Percentiles rank a stretch among this genome's conserved stretches.
phyloP scores from a whole-genome alignment of 2,113 vertebrate species.

The Peromyscus leucopus region DNA sequence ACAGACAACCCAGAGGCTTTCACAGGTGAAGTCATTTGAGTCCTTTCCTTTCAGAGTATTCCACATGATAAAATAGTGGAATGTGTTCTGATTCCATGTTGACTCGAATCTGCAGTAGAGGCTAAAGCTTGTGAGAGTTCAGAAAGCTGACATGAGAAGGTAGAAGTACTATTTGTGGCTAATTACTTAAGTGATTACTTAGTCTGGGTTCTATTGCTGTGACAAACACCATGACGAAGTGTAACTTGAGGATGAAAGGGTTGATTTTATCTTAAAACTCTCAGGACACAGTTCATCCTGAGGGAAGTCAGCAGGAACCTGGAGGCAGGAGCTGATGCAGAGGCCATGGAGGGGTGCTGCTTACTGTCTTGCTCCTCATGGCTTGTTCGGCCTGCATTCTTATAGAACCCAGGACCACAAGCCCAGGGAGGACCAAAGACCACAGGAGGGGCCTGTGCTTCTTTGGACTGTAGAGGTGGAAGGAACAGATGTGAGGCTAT shows the following conservation, averaged over 20 bases:
- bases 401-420: not conserved
- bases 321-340: not conserved
- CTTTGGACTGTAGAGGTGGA: not conserved
- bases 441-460: no score
- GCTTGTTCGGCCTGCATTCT: no score
- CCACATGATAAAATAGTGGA: not conserved
- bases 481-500: not conserved
- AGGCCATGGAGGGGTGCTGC: not conserved
- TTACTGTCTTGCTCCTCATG: not conserved
- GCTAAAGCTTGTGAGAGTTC: conserved; percentile 1
- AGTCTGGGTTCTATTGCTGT: not conserved
- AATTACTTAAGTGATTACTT: not conserved
- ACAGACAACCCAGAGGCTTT: conserved; percentile 43
- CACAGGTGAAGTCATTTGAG: not conserved
- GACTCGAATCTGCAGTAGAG: conserved; percentile 55
- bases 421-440: not conserved
- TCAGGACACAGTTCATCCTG: not conserved
- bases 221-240: not conserved
- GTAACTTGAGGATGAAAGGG: not conserved
- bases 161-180: conserved; percentile 26
- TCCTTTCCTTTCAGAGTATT: not conserved
- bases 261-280: not conserved
- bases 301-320: not conserved
- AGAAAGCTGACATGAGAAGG: not conserved
- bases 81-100: not conserved